Percentiles rank a stretch among this genome's conserved stretches.
Conservation (phyloP, 2,888 invertebrate genomes). For the Ennomos erosarius region DNA sequence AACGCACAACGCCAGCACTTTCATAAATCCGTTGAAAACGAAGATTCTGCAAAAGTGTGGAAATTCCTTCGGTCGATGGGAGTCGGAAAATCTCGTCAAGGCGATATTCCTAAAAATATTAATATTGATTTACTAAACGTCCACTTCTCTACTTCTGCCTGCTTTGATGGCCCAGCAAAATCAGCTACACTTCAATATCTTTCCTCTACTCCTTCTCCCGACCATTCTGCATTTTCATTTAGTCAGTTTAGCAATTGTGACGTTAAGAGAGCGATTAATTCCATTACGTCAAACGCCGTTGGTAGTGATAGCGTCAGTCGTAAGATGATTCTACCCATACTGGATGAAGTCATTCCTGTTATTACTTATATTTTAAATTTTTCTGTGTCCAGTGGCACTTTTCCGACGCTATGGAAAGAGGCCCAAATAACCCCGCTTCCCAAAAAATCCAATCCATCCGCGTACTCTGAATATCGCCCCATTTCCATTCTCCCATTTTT, state of each 20-base stretch:
- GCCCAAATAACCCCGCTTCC: slow-evolving; percentile 6
- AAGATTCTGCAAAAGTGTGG: slow-evolving; percentile 8
- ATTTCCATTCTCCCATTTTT: slow-evolving; percentile 29
- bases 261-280: neutral
- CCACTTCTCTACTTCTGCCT: slow-evolving; percentile 9
- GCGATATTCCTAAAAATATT: neutral
- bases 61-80: slow-evolving; percentile 4
- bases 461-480: slow-evolving; percentile 13
- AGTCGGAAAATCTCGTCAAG: slow-evolving; percentile 4
- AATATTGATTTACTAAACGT: slow-evolving; percentile 6
- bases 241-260: slow-evolving; percentile 1
- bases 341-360: neutral
- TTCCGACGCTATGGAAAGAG: neutral
- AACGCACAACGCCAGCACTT: neutral
- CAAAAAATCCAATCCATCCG: slow-evolving; percentile 4
- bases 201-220: slow-evolving; percentile 6
- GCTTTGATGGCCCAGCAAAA: neutral
- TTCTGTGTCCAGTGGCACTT: neutral
- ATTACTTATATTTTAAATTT: neutral
- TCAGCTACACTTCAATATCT: slow-evolving; percentile 1
- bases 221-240: neutral
- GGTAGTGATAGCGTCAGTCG: neutral
- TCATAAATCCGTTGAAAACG: slow-evolving; percentile 9
- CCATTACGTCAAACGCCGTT: neutral
- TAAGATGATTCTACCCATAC: neutral